Conservation (phyloP, 92 coral and sea anemone species). For the Epizoanthus ramosus region DNA sequence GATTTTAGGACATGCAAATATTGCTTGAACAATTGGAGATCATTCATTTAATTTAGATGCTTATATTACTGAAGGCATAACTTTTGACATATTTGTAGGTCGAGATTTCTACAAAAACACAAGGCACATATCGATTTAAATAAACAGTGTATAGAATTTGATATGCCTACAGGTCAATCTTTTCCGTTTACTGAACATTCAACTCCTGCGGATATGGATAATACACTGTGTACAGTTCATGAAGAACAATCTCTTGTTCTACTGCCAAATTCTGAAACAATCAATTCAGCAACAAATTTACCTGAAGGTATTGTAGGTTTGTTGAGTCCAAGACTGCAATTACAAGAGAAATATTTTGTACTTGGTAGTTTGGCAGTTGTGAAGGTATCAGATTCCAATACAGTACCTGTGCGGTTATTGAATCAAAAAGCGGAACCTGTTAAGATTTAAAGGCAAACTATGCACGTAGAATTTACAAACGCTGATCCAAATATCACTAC, state of each 20-base stretch:
- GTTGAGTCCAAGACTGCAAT: not conserved
- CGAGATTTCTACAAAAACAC: not conserved
- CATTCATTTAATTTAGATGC: not conserved
- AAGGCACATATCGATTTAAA: not conserved
- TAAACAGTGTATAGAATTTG: not conserved
- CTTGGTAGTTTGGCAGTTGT: not conserved
- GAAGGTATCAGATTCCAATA: slow-evolving; percentile 4
- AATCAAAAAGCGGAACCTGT: not conserved
- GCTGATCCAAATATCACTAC: slow-evolving; percentile 17
- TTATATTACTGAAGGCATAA: not conserved
- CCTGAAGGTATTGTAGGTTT: not conserved
- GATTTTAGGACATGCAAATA: too few species aligned
- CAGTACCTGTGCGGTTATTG: not conserved
- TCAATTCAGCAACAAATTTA: not conserved
- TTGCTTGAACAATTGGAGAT: not conserved
- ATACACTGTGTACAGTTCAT: not conserved
- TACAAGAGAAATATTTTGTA: not conserved
- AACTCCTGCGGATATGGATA: not conserved
- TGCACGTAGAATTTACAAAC: not conserved
- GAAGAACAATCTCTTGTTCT: not conserved
- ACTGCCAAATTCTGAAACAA: slow-evolving; percentile 23
- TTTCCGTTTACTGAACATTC: not conserved
- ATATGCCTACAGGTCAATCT: not conserved
- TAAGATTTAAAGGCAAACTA: not conserved
- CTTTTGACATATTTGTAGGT: not conserved